A percentile compares a stretch with the other conserved stretches of the same genome.
phyloP scores from a whole-genome alignment of 2,113 vertebrate species.

The Dendrocopos noguchii region DNA sequence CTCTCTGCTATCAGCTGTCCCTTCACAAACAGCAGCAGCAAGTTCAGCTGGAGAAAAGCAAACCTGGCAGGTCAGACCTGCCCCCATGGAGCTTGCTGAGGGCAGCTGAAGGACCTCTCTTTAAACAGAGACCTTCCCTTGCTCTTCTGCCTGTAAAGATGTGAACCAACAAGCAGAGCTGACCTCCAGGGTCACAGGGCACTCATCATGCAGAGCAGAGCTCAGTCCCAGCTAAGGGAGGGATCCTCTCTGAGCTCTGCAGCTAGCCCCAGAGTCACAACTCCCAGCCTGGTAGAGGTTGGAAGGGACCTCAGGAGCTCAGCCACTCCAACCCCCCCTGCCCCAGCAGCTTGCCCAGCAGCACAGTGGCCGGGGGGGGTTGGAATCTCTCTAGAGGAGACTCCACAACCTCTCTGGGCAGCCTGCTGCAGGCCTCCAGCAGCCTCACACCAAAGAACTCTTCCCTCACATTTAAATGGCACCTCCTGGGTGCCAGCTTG shows the following conservation, averaged over 20 bases:
- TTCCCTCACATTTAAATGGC: too few relatives aligned
- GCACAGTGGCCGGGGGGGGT: too few relatives aligned
- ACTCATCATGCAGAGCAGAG: accelerated
- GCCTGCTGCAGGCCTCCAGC: too few relatives aligned
- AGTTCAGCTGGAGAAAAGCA: neutral
- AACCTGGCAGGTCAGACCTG: neutral
- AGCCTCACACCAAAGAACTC: too few relatives aligned
- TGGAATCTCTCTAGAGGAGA: too few relatives aligned
- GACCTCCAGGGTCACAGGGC: neutral
- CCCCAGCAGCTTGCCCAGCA: too few relatives aligned
- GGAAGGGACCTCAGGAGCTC: too few relatives aligned
- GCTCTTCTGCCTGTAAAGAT: neutral
- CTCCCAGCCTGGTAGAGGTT: too few relatives aligned
- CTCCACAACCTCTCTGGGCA: too few relatives aligned
- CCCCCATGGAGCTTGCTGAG: neutral
- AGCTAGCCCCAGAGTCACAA: neutral
- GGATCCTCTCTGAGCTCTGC: neutral
- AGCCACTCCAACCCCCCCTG: too few relatives aligned
- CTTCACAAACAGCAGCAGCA: neutral
- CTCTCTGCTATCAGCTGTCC: neutral
- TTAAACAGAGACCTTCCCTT: neutral
- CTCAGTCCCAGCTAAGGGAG: neutral
- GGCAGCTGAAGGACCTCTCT: neutral
- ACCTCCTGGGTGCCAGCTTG: too few relatives aligned
- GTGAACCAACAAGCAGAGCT: neutral